These are phyloP conservation scores for Menura novaehollandiae DNA, from an alignment of 2,113 vertebrate species.

Conservation along the genomic window DNA sequence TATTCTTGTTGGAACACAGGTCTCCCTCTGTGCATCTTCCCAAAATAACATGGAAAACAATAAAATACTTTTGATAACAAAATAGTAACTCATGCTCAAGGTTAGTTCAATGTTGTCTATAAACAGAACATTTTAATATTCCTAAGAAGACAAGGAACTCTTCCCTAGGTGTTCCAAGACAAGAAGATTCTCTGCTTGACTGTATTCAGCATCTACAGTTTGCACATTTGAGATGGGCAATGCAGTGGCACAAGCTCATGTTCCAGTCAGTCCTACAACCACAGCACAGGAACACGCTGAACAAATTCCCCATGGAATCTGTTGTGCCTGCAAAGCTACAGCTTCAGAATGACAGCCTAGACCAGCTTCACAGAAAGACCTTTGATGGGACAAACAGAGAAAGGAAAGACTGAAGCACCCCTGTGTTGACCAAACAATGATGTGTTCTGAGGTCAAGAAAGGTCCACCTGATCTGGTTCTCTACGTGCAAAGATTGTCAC, in stretches of 20 bases:
- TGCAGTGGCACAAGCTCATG: not conserved
- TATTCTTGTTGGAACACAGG: not conserved
- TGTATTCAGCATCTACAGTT: not conserved
- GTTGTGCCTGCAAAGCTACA: not conserved
- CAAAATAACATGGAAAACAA: not conserved
- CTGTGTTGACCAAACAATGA: not conserved
- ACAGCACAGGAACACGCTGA: not conserved
- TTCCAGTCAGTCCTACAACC: not conserved
- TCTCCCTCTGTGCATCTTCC: not conserved
- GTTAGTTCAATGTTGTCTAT: not conserved
- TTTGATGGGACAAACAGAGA: not conserved
- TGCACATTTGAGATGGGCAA: too few species aligned
- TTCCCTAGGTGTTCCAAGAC: not conserved
- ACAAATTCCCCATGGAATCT: not conserved
- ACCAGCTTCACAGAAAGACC: not conserved
- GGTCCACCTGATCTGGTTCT: not conserved
- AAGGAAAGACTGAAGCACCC: not conserved
- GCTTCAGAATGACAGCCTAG: not conserved
- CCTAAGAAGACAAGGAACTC: not conserved
- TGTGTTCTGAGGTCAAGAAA: accelerated
- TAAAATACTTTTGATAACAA: not conserved
- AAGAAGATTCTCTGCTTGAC: not conserved
- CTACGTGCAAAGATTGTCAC: not conserved
- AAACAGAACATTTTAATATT: not conserved
- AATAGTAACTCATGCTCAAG: not conserved